Percentiles rank a stretch among this genome's conserved stretches.
Conservation (phyloP, 2,113 vertebrate genomes). For the Phodopus roborovskii region DNA sequence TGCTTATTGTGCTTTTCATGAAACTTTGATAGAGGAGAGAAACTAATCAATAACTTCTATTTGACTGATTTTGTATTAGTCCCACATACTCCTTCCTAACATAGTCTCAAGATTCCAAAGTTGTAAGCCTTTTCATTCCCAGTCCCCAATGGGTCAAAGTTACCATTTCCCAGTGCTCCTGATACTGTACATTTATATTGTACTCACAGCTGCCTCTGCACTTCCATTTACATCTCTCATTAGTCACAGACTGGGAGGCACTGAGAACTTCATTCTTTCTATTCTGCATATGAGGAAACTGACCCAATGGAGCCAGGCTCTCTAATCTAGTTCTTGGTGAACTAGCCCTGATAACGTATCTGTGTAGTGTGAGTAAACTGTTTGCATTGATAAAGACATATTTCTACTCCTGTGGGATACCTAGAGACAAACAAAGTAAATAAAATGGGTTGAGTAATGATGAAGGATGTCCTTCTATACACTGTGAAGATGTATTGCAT, state of each 20-base stretch:
- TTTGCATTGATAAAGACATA: constrained; percentile 37
- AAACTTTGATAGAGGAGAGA: constrained; percentile 32
- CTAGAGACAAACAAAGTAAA: constrained; percentile 23
- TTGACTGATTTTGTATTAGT: not conserved
- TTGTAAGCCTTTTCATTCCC: not conserved
- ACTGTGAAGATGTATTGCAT: no score
- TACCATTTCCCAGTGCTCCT: not conserved
- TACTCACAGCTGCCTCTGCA: not conserved
- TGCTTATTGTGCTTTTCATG: not conserved
- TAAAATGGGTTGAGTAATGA: not conserved
- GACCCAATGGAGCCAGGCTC: not conserved
- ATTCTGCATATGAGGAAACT: constrained; percentile 18
- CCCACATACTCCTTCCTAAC: not conserved
- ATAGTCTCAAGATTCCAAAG: not conserved
- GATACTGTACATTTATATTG: not conserved
- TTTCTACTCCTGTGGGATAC: not conserved
- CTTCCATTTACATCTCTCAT: constrained; percentile 7
- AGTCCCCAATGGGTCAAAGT: not conserved
- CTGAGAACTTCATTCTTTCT: not conserved
- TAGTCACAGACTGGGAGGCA: not conserved
- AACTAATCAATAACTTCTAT: not conserved
- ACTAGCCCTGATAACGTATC: not conserved
- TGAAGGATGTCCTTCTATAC: no score
- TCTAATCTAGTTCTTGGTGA: not conserved
- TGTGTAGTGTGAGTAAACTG: not conserved